Conservation (phyloP, 2,797 vertebrate genomes). For the Phalanger gymnotis region DNA sequence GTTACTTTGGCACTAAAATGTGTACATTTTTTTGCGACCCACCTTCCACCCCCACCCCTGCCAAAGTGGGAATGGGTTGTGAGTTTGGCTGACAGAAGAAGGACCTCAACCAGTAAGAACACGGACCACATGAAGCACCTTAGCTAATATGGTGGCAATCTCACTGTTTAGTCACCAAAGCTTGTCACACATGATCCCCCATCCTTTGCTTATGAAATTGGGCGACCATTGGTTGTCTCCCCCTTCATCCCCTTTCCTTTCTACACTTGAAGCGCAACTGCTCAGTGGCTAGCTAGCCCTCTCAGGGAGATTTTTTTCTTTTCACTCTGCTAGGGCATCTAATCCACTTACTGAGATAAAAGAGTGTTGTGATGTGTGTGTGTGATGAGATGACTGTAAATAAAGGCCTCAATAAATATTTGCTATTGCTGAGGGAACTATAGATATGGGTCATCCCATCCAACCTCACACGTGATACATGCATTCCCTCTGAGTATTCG, state of each 20-base stretch:
- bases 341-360: neutral
- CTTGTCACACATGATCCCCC: neutral
- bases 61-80: neutral
- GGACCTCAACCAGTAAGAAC: neutral
- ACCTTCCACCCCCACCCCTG: too few species aligned
- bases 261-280: neutral
- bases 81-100: neutral
- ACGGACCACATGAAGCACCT: neutral
- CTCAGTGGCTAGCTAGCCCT: neutral
- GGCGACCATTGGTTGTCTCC: neutral
- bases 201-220: neutral
- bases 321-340: neutral
- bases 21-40: neutral
- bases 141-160: neutral
- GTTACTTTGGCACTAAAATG: neutral
- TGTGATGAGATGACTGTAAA: neutral
- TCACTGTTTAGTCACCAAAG: neutral
- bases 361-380: neutral
- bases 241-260: neutral
- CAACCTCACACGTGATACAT: neutral
- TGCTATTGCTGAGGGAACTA: neutral
- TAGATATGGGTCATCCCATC: neutral
- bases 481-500: neutral
- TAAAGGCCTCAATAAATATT: neutral
- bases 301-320: neutral